Evolutionary conservation across 2,888 invertebrate genomes (phyloP), one percentile per base, ranked within the genome.

Genomic region (Calephelis perditalis): DNA sequence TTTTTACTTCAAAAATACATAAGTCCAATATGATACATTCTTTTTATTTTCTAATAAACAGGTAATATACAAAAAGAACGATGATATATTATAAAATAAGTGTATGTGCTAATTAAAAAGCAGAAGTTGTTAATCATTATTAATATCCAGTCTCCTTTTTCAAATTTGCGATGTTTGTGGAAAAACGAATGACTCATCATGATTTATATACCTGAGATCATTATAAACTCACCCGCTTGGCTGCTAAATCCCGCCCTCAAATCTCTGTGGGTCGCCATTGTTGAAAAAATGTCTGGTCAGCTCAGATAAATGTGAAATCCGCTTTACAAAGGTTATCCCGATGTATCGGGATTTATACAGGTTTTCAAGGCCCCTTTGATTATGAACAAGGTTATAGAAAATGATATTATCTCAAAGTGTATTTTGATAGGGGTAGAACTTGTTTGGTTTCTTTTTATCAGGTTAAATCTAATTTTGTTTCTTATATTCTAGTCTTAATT

Each of bases 291-390:
- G 77, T 79, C 75, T 82, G 84, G 86, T 83, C 86, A 86, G 83
- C 81, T 68, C 75, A 75, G 75, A 84, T 81, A 84, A 84, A 82
- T 84, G 82, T 77, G 77, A 79, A 85, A 86, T 84, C 85, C 74
- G 81, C 83, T 85, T 79, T 68, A 68, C 66, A 68, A 74, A 81
- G 77, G 86, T 81, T 82, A 82, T 79, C 78, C 77, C 75, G 78
- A 87, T 83, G 26, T 26, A 87, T 85, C 83, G 79, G 81, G 84
- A 80, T 83, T 82, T 66, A 63, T 60, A 58, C 57, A n/a, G 44
- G 10, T 37, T 45, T 44, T 59, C 37, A 8, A 44, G 55, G 56
- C 36, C 40, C 43, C 56, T 45, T 10, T n/a, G 44, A 36, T 45
- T 36, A 44, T 59, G 36, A 57, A 44, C 26, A 26, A 26, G 26